phyloP scores from a whole-genome alignment of 2,888 invertebrate genomes.

The Ectropis crepuscularia region DNA sequence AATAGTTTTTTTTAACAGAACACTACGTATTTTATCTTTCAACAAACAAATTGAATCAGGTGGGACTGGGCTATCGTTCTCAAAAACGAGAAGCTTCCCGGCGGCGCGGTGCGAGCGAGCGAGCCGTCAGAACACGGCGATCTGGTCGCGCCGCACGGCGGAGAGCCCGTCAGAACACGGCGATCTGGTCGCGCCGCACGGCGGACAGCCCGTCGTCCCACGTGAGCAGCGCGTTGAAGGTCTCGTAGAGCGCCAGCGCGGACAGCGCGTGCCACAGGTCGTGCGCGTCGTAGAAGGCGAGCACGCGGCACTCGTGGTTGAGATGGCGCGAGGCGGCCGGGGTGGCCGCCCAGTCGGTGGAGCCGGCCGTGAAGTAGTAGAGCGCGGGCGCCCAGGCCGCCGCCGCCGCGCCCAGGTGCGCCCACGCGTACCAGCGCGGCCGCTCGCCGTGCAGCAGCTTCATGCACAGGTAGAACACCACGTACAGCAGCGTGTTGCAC shows the following conservation, averaged over 20 bases:
- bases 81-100: background rate
- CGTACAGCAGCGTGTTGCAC: constrained; percentile 92
- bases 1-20: no score
- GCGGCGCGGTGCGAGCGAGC: background rate
- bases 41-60: no score
- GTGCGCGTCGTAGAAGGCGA: constrained; percentile 92
- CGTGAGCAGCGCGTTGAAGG: constrained; percentile 92
- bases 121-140: constrained; percentile 89
- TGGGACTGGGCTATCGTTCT: no score
- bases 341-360: constrained; percentile 73
- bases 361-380: constrained; percentile 74
- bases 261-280: constrained; percentile 96
- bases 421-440: constrained; percentile 84
- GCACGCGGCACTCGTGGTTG: constrained; percentile 69
- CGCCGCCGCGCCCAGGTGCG: constrained; percentile 87
- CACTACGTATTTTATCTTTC: no score
- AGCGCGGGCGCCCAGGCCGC: constrained; percentile 88
- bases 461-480: constrained; percentile 93
- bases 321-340: constrained; percentile 89
- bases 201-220: constrained; percentile 93
- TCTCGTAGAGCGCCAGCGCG: constrained; percentile 92
- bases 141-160: constrained; percentile 88
- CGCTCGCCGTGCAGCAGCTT: constrained; percentile 90
- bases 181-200: constrained; percentile 89
- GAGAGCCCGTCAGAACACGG: constrained; percentile 92